A percentile compares a stretch with the other conserved stretches of the same genome.
Evolutionary conservation across 1,140 invertebrate species (phyloP).

Genomic region (Camponotus pennsylvanicus): DNA sequence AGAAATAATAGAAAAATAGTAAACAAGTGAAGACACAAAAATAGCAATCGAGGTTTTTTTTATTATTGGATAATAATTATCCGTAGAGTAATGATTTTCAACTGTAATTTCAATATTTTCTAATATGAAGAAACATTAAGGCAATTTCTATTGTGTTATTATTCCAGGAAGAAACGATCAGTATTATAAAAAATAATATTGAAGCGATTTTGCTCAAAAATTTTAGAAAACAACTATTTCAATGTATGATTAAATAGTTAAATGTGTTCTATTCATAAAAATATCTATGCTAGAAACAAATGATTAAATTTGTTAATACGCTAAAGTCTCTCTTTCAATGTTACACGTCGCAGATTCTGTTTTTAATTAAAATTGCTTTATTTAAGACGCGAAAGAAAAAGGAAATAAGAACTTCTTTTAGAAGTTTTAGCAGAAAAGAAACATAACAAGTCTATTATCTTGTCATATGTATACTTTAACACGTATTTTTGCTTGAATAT

Average conservation of each 20-base stretch:
- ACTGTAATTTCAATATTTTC: conserved; percentile 57
- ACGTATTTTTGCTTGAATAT: conserved; percentile 10
- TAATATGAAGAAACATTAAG: conserved; percentile 52
- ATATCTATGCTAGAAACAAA: neutral
- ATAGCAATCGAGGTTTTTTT: neutral
- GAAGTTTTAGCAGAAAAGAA: neutral
- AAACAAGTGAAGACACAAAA: neutral
- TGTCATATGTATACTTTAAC: neutral
- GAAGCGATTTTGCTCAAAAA: neutral
- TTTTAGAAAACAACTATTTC: too few species aligned
- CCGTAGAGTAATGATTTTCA: conserved; percentile 16
- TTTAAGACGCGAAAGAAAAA: neutral
- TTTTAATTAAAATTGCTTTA: neutral
- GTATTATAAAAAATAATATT: neutral
- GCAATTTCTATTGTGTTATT: conserved; percentile 19
- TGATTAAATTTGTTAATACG: neutral
- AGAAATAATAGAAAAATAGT: neutral
- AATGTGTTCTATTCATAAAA: neutral
- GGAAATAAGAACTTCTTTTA: neutral
- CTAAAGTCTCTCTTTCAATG: neutral
- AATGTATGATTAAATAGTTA: too few species aligned
- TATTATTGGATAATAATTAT: conserved; percentile 51
- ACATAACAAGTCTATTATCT: neutral
- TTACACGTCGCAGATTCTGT: too few species aligned
- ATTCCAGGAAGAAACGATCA: conserved; percentile 37